Base-by-base conservation (phyloP, 1,140 invertebrate genomes). In the Gryllus bimaculatus region DNA sequence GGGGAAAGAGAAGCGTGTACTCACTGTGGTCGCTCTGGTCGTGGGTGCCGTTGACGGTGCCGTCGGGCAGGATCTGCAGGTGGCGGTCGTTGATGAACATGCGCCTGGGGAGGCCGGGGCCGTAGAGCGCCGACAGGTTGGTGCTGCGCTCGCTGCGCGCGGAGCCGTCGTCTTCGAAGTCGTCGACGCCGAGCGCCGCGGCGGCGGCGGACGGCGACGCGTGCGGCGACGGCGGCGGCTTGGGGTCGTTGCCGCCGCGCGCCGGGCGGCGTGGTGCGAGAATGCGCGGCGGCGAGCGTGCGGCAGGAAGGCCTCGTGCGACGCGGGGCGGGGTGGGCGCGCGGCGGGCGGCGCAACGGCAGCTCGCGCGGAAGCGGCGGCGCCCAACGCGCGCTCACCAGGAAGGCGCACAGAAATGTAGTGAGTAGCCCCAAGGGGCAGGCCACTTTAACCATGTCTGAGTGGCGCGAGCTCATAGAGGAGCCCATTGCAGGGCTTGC, bases 51-150 rank as follows among this genome's bases (percentile, higher is more conserved):
- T 93, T 93, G 84, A 95, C 92, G 80, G 91, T 92, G 83, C 93
- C 93, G 86, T 94, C 92, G 75, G 92, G 91, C 84, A 93, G 84
- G 78, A 94, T 88, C 86, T 94, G 93, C 80, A 95, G 88, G 84
- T 92, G 91, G 80, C 90, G 88, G 86, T 94, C 93, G 85, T 92
- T 94, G 84, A 95, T 90, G 86, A 91, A 93, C 89, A 95, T 90
- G 85, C 92, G 92, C 82, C 94, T 93, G 83, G 92, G 93, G 79
- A 92, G 88, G 26, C 90, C 90, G 39, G 90, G 89, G 83, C 92
- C 92, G 26, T 89, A 91, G 83, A 92, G 91, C 84, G 92, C 90
- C 80, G 92, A 92, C 83, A 94, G 87, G 87, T 92, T 91, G 83
- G 92, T 79, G 48, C 75, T 77, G 21, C 79, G 75, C 66, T 79